These are phyloP conservation scores for Passer montanus DNA, from an alignment of 2,113 vertebrate genomes.

Conservation along the genomic window DNA sequence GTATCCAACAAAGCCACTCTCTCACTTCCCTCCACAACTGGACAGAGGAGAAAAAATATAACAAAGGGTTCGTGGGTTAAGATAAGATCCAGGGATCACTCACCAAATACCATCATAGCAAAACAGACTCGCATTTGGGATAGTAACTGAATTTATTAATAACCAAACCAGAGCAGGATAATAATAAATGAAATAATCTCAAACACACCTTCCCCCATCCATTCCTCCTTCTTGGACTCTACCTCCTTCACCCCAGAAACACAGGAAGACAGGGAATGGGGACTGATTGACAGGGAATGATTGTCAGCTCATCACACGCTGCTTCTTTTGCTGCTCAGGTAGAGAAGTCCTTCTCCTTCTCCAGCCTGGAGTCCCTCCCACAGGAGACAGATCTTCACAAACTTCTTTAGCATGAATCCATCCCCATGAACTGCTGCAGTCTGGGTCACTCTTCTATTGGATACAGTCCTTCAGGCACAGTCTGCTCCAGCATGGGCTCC, in stretches of 20 bases:
- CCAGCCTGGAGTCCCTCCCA: neutral
- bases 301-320: neutral
- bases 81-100: neutral
- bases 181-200: neutral
- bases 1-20: neutral
- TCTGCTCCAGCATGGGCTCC: rapidly evolving
- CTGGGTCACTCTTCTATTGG: neutral
- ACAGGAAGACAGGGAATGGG: neutral
- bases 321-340: neutral
- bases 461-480: neutral
- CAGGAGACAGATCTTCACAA: neutral
- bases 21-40: neutral
- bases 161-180: neutral
- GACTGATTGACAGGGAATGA: neutral
- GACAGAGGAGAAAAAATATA: neutral
- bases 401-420: neutral
- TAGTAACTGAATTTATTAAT: neutral
- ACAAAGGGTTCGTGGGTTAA: neutral
- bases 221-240: neutral
- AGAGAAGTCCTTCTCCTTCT: neutral
- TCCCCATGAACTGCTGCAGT: neutral
- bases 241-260: neutral
- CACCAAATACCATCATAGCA: neutral
- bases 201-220: neutral
- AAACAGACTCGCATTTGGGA: neutral